Evolutionary conservation across 2,797 vertebrate species (phyloP).

Genomic region (Pipistrellus nathusii): DNA sequence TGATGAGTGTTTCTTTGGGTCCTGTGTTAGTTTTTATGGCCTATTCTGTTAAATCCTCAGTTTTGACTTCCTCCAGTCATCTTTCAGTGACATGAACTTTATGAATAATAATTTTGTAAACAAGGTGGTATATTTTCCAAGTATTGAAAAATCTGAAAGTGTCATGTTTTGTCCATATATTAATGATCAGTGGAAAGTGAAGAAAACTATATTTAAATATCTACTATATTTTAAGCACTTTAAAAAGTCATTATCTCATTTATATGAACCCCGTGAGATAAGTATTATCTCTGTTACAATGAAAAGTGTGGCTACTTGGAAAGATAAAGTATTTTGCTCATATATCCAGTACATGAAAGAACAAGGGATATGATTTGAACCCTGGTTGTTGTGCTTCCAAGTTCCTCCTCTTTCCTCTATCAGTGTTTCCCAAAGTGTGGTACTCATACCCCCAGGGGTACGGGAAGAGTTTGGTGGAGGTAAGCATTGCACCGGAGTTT

Average conservation of each 20-base stretch:
- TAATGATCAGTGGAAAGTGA: not conserved
- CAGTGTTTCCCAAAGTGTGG: too few species aligned
- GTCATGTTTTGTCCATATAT: not conserved
- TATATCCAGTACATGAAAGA: not conserved
- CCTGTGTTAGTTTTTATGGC: not conserved
- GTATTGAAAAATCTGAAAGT: not conserved
- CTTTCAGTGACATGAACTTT: not conserved
- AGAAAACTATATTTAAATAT: not conserved
- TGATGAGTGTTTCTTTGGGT: not conserved
- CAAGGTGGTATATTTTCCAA: not conserved
- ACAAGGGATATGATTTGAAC: not conserved
- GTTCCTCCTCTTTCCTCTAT: not conserved
- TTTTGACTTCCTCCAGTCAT: not conserved
- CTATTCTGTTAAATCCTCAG: constrained; percentile 10
- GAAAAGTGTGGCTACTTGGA: not conserved
- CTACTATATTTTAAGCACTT: not conserved
- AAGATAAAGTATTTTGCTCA: not conserved
- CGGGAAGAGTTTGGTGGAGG: too few species aligned
- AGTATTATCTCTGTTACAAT: not conserved
- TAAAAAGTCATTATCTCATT: not conserved
- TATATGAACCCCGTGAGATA: not conserved
- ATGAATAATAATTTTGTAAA: constrained; percentile 2
- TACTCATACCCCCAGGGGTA: too few species aligned
- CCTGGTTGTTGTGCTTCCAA: not conserved
- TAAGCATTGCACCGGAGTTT: too few species aligned